Evolutionary conservation across 2,888 invertebrate genomes (phyloP), one percentile per base, ranked within the genome.

Genomic region (Andrena praecox): DNA sequence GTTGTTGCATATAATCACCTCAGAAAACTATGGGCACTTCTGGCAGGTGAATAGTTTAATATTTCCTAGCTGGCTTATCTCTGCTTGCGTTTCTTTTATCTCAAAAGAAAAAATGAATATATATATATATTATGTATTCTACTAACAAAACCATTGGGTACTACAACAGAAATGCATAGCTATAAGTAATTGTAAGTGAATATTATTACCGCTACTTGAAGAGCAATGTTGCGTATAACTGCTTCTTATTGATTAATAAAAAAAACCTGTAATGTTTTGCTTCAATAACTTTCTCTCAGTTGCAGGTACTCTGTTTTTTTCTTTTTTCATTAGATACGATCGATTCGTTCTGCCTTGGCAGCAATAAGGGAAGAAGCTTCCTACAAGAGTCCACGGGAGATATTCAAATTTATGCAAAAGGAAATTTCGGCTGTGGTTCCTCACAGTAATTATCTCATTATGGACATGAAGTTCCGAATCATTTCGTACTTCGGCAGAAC

Each of bases 381-480:
- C 77, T 94, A 95, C 79, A 94, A 95, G 82, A 94, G 94, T 82
- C 94, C 96, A 1, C 92, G 93, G n/a, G 94, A 95, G 75, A 94
- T 96, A 86, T 94, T 95, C 85, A 94, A 94, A 54, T 96, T 96
- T 90, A 93, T 96, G 67, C 90, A 95, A 16, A 93, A 94, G 77
- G 95, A 96, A 89, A 92, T 96, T 31, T 89, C 91, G 5, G 95
- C 94, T 85, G 94, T 95, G 84, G 94, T 96, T 72, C 96, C 96
- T 8, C 94, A 94, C 64, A 95, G 94, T 27, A 96, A 96, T 93
- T 96, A 96, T 92, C 95, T 96, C 63, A 94, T 95, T 68, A 92
- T 96, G 35, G 96, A 96, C 90, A 93, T 96, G 70, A 96, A 96
- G 89, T 96, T 95, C 90, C 95, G 95, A 79, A 94, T 96, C 10